Evolutionary conservation across 2,797 vertebrate species (phyloP), one percentile per base, ranked within the genome.

Genomic region (Micrastur ruficollis): DNA sequence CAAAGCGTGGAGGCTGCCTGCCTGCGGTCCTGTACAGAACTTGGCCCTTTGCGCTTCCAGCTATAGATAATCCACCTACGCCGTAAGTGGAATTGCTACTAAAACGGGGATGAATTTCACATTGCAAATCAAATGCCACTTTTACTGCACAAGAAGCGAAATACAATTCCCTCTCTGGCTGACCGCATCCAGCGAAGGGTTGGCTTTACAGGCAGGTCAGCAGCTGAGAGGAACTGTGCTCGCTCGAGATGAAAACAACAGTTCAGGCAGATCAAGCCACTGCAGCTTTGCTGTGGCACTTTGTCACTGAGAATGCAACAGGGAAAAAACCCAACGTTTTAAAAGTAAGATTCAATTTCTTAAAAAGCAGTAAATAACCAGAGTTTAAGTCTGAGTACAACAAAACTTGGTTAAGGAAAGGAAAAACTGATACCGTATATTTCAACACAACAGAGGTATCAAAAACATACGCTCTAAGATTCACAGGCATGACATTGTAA

Each of bases 321-420:
- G 6, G 16, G 17, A 7, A 2, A 34, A 38, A 7, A 6, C 26
- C 6, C 25, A 8, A 0, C 2, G 5, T 56, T 47, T 71, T 27
- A n/a, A 76, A 67, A 8, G 55, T 0, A 15, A 22, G 29, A 12
- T 52, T 95, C 72, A 15, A 25, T 65, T 84, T 86, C 34, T 14
- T 1, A 36, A 31, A 22, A 87, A 58, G 22, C 0, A 0, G 7
- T 32, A 79, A 91, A 44, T 29, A 84, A 49, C 9, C 11, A 15
- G 25, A 63, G 29, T 29, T 68, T 50, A 70, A 61, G 9, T 9
- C 4, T 16, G 26, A 66, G 7, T 12, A 40, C 6, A 67, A 61
- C 12, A 34, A 40, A 84, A 49, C 12, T 14, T 34, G 56, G 67
- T 66, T 38, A 76, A 79, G 31, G 20, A 58, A 6, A 55, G 4